Base-by-base conservation (phyloP, 2,797 vertebrate species). In the Clarias fuscus region DNA sequence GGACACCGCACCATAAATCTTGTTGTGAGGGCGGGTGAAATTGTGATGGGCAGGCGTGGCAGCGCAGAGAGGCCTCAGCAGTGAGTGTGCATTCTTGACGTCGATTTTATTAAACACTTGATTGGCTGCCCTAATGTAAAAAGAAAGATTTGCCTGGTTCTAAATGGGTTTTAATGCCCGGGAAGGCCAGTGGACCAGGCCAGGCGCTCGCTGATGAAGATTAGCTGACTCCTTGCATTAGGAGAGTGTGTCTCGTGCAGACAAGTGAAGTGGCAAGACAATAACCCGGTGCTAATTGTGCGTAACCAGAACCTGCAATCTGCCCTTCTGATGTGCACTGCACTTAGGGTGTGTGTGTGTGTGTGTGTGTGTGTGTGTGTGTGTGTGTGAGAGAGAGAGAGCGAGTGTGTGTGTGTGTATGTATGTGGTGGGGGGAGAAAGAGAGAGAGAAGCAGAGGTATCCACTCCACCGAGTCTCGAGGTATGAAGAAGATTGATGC, bases 201-300 rank as follows among this genome's bases (percentile, higher is more conserved):
- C 87, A 93, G 92, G 93, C 93, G 94, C n/a, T 93, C 92, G 77
- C 94, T 96, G 95, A 96, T 95, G 94, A 95, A 97, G 95, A 97
- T 96, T 94, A 96, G 96, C 95, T 96, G 95, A 96, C 95, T 97
- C 95, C 95, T 95, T 93, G 90, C 94, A 95, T 95, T 96, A 96
- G 94, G 92, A 92, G 94, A 96, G 95, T 95, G 94, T 95, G 94
- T 96, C 95, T 97, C 94, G 92, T 91, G 94, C 86, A 92, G 90
- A 91, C 91, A 93, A 92, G 93, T 94, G 94, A 94, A 96, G 94
- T 96, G 95, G 96, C 96, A 97, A 96, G 96, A 97, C 96, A 96
- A 96, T 97, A 97, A 96, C 95, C 92, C 88, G 94, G 93, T 94
- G 95, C 95, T 97, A 97, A 97, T 97, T 97, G 96, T 96, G 96